Base-by-base conservation (phyloP, 1,140 invertebrate genomes). In the Chrysoperla carnea region DNA sequence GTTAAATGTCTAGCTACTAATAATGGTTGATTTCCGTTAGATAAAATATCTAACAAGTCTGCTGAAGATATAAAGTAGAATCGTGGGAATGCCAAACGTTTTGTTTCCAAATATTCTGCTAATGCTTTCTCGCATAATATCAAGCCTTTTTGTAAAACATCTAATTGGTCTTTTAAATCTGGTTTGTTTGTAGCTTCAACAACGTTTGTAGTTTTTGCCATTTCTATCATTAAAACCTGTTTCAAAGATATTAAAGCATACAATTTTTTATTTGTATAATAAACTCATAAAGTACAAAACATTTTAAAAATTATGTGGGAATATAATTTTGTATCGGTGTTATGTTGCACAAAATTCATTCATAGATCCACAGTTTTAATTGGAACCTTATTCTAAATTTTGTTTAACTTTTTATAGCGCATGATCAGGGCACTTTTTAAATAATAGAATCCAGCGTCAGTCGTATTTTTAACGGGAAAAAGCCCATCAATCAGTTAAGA, bases 51-150 rank as follows among this genome's bases (percentile, higher is more conserved):
- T 17, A 98, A 63, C 29, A 97, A 64, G 71, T 98, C 93, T 42
- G 87, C 90, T n/a, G 88, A 91, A 11, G 91, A 95, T 4, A 96
- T 87, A 62, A 97, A 98, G 63, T 97, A 97, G 67, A 97, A 97
- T 57, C 88, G 70, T 15, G 93, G 92, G 67, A 96, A 98, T n/a
- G 89, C 88, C 31, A 95, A 68, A 54, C 93, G 70, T 63, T 98
- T 98, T 1, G 91, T 95, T 71, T 98, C 92, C 50, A 98, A 69
- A 66, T 97, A 98, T 60, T 95, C 88, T 29, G 90, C 90, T 44
- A 96, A 64, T 17, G 92, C 91, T 64, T 98, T 96, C 65, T 97
- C 92, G 63, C 92, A 96, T n/a, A 95, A 67, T 1, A 81, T 77
- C 43, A 98, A 66, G 56, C 87, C 78, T 43, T 77, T 79, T 58